Evolutionary conservation across 2,888 invertebrate genomes (phyloP), one percentile per base, ranked within the genome.

Genomic region (Biston stratarius): DNA sequence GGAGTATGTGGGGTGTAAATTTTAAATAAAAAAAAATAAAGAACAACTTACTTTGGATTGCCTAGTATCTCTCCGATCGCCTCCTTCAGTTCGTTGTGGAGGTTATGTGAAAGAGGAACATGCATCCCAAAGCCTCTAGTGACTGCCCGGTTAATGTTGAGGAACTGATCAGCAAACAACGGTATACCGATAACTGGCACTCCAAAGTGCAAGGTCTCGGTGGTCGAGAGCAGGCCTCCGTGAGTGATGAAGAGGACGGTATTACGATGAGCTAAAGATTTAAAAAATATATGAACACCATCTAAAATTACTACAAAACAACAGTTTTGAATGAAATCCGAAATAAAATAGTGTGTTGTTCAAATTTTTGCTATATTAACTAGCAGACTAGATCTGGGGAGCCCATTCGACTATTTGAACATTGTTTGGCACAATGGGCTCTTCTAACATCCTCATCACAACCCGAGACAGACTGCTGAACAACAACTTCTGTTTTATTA

Each of bases 181-280:
- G 89, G 89, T 3, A 89, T 74, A 1, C 85, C 88, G 33, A 88
- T 83, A 0, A 78, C 75, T 5, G 89, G 87, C 1, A 86, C 80
- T 40, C 83, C 87, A 24, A 83, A 87, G 67, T 88, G 83, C 3
- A 87, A 67, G 0, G 86, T 71, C 72, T 89, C 88, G 24, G 81
- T 84, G 0, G 83, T 77, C 0, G 88, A 88, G 0, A 87, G 74
- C 0, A 84, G 70, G 24, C 88, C 88, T 14, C 88, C 88, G 58
- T 87, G 87, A 0, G 84, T 77, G 15, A 87, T 82, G 48, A 87
- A 87, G n/a, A 84, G 68, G 12, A 72, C 69, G 12, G 77, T 74
- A 15, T 87, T 87, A 5, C 83, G 82, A 69, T 87, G 87, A 45
- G 81, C 87, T 87, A 78, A 40, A 80, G 44, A 61, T 33, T 14